Evolutionary conservation across 2,888 invertebrate genomes (phyloP), one percentile per base, ranked within the genome.

Genomic region (Protophormia terraenovae): DNA sequence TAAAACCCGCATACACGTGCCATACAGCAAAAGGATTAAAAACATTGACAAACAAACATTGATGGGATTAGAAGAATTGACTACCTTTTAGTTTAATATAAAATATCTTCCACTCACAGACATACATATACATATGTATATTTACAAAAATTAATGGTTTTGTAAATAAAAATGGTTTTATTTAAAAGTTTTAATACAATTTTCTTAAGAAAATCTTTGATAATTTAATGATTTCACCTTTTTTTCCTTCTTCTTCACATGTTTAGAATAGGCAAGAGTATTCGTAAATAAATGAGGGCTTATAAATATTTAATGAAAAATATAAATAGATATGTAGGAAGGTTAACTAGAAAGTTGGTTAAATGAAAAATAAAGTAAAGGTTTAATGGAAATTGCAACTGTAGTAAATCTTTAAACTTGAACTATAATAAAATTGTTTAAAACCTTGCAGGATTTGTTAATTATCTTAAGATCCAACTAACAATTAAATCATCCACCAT

Each of bases 121-220:
- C 24, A 32, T 19, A 41, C 38, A 29, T 3, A 29, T 19, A 58
- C 41, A 22, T 19, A 1, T n/a, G n/a, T 19, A 10, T n/a, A n/a
- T n/a, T 19, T 24, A 41, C 41, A 55, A 24, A 55, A 55, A 55
- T 76, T 66, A 76, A 76, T 76, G 67, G 50, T 16, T 50, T 50
- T 62, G 12, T 78, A 62, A 62, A 60, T 60, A 55, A 50, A 50
- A 62, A 62, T 60, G 24, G 24, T 69, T 71, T 78, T 60, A 69
- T 62, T 62, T 69, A 62, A 62, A 50, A 78, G 27, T 50, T 62
- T 69, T 69, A 45, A 76, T 67, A 76, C 8, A 77, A 64, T 38
- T 60, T 60, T 60, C 32, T 32, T 24, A 24, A 24, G 64, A 29
- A 32, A 75, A 50, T 41, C 38, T 41, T 55, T 55, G 22, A 38